These are phyloP conservation scores for Apostichopus parvimensis DNA, from an alignment of 35 echinoderm and acorn worm genomes.

Conservation along the genomic window DNA sequence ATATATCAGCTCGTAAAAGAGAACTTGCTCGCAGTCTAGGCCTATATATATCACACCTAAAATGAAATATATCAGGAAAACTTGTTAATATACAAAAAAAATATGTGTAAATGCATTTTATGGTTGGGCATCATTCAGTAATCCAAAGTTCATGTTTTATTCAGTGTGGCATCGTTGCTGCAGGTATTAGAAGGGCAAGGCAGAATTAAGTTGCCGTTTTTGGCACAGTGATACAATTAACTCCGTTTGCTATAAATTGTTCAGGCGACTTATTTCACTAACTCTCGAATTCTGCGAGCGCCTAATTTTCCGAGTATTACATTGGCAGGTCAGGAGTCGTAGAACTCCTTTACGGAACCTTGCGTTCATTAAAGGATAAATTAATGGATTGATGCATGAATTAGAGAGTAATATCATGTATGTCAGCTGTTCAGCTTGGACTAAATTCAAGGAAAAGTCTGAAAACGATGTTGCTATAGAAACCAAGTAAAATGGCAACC, in stretches of 20 bases:
- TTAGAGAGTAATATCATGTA: constrained; percentile 35
- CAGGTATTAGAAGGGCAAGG: too few species aligned
- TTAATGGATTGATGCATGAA: constrained; percentile 13
- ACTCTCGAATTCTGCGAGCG: constrained; percentile 25
- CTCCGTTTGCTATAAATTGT: background rate
- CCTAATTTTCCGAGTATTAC: background rate
- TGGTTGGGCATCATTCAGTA: too few species aligned
- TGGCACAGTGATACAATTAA: too few species aligned
- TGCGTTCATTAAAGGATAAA: constrained; percentile 36
- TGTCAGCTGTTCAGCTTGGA: constrained; percentile 15
- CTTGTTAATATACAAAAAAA: too few species aligned
- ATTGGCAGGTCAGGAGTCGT: background rate
- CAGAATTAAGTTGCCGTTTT: too few species aligned
- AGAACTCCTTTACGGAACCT: constrained; percentile 10
- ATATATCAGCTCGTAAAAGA: too few species aligned
- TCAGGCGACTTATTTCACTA: constrained; percentile 6
- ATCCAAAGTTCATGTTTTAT: too few species aligned
- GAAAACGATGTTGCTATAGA: constrained; percentile 26
- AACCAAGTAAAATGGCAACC: constrained; percentile 35
- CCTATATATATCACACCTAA: too few species aligned
- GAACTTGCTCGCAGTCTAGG: too few species aligned
- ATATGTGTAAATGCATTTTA: too few species aligned
- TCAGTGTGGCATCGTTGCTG: too few species aligned
- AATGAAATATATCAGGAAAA: too few species aligned
- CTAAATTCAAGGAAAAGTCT: constrained; percentile 10